Evolutionary conservation across 2,797 vertebrate genomes (phyloP).

Genomic region (Malurus splendens): DNA sequence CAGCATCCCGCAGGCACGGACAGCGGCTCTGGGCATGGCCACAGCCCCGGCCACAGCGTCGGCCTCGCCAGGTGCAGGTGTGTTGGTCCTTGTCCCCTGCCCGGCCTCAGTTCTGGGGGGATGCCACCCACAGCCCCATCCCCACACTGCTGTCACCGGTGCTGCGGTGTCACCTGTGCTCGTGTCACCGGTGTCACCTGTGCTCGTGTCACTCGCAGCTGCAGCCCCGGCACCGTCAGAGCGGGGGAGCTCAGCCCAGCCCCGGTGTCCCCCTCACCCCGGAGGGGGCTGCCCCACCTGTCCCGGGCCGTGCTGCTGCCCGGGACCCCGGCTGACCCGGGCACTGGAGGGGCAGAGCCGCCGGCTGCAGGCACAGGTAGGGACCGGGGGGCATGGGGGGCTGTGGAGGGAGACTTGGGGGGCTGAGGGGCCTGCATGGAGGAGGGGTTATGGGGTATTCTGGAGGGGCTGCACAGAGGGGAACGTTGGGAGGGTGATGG

Average conservation of each 20-base stretch:
- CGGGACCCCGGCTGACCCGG: conserved; percentile 29
- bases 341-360: conserved; percentile 67
- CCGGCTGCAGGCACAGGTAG: conserved; percentile 74
- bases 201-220: too few relatives aligned
- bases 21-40: conserved; percentile 41
- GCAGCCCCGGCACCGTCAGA: too few relatives aligned
- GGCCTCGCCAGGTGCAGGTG: not conserved
- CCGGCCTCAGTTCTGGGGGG: rapidly evolving
- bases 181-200: too few relatives aligned
- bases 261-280: too few relatives aligned
- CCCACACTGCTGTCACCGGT: too few relatives aligned
- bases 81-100: rapidly evolving
- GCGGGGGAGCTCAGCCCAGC: too few relatives aligned
- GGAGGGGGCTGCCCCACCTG: too few relatives aligned
- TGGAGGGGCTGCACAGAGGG: too few relatives aligned
- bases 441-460: too few relatives aligned
- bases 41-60: not conserved
- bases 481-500: too few relatives aligned
- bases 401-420: too few relatives aligned
- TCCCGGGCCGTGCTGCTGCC: not conserved
- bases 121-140: not conserved
- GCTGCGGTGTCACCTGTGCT: too few relatives aligned
- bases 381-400: not conserved
- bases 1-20: conserved; percentile 75
- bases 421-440: not conserved